phyloP scores from a whole-genome alignment of 64 coral and sea anemone genomes.

The Montipora capricornis region DNA sequence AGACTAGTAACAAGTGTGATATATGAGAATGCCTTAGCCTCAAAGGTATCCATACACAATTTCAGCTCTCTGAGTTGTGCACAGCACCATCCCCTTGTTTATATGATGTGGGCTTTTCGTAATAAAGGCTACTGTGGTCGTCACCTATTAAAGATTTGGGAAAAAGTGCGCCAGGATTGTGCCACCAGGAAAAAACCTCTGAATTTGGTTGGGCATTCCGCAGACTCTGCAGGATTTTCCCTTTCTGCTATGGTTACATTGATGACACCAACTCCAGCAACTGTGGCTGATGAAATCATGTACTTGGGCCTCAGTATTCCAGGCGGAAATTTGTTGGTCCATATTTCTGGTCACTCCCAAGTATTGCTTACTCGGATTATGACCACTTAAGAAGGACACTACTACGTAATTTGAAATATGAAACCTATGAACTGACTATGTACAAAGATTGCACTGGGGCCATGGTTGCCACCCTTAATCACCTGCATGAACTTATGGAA shows the following conservation, averaged over 20 bases:
- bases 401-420: slow-evolving; percentile 39
- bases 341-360: slow-evolving; percentile 63
- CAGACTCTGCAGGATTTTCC: slow-evolving; percentile 42
- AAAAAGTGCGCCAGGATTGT: not conserved
- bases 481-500: slow-evolving; percentile 36
- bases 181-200: not conserved
- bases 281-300: not conserved
- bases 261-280: slow-evolving; percentile 31
- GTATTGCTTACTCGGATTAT: slow-evolving; percentile 54
- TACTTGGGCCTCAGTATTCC: slow-evolving; percentile 16
- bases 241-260: slow-evolving; percentile 20
- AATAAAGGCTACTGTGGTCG: not conserved
- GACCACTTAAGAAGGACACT: slow-evolving; percentile 16
- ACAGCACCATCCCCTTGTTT: not conserved
- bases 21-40: not conserved
- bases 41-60: too few species aligned
- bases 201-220: slow-evolving; percentile 18
- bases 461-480: slow-evolving; percentile 23
- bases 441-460: not conserved
- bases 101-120: not conserved
- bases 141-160: slow-evolving; percentile 24
- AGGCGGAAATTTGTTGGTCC: slow-evolving; percentile 51
- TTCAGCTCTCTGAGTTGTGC: too few species aligned
- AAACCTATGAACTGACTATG: slow-evolving; percentile 14
- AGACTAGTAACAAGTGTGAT: too few species aligned